A percentile compares a stretch with the other conserved stretches of the same genome.
These are phyloP conservation scores for Lagria hirta DNA, from an alignment of 2,888 invertebrate species.

Conservation along the genomic window DNA sequence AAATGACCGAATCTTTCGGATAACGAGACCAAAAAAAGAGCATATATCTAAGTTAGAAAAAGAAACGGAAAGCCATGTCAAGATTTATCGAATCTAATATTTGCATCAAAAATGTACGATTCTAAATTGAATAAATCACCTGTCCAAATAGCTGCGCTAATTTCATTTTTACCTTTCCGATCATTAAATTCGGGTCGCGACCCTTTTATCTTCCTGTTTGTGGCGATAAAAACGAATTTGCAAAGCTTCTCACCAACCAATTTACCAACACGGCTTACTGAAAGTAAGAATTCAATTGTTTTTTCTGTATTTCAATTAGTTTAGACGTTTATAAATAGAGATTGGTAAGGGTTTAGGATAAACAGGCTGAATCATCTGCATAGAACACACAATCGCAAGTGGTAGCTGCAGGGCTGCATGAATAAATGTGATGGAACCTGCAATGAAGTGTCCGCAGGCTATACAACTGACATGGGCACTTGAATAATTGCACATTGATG, in stretches of 20 bases:
- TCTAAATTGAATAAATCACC: conserved; percentile 1
- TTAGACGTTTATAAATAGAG: too few species aligned
- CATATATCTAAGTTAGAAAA: conserved; percentile 38
- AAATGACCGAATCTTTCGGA: conserved; percentile 46
- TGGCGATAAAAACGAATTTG: too few species aligned
- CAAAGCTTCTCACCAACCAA: too few species aligned
- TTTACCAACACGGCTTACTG: too few species aligned
- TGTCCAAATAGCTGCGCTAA: too few species aligned
- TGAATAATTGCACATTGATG: conserved; percentile 40
- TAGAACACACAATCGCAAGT: conserved; percentile 18
- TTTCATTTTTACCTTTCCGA: too few species aligned
- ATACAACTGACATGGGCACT: conserved; percentile 22
- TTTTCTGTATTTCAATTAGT: too few species aligned
- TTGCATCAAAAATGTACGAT: conserved; percentile 18
- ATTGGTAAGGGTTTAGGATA: too few species aligned
- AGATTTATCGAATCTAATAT: conserved; percentile 22
- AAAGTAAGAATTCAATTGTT: too few species aligned
- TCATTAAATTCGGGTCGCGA: too few species aligned
- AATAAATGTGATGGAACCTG: conserved; percentile 26
- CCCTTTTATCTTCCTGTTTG: too few species aligned
- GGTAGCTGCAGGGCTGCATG: conserved; percentile 28
- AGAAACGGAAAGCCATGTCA: conserved; percentile 31
- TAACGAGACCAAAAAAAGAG: conserved; percentile 43
- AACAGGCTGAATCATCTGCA: too few species aligned
- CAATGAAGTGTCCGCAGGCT: conserved; percentile 31